Base-by-base conservation (phyloP, 2,888 invertebrate genomes). In the Chrysina gloriosa region DNA sequence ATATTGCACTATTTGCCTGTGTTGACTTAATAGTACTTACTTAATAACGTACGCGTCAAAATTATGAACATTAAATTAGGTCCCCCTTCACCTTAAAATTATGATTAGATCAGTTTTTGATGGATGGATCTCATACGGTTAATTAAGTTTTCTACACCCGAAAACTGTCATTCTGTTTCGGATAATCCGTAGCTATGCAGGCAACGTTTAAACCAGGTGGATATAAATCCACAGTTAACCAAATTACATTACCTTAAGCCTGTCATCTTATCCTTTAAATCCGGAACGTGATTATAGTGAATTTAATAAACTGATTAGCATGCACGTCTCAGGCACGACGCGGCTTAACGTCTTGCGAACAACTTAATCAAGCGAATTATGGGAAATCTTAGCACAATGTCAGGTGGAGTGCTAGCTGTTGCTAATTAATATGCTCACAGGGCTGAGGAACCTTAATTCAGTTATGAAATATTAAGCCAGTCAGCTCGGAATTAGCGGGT, bases 391-490 rank as follows among this genome's bases (percentile, higher is more conserved):
- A 78, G 77, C 76, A 78, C 78, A 79, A 78, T 79, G 79, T 78
- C 79, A 79, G 79, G 79, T 78, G 77, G 75, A 76, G 70, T 75
- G 72, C 47, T 56, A 66, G 50, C 68, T 48, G 50, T 47, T 69
- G 72, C 75, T 77, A 80, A 81, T 81, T 81, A 81, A 81, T 81
- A 80, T 78, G 79, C 79, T 76, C 77, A 73, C 75, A 75, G 73
- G 74, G 77, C 74, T 72, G 73, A 77, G 78, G 74, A 76, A 76
- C 77, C 78, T 77, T 80, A 79, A 80, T 80, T 78, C 77, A 74
- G 78, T 79, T 78, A 79, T 81, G 78, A 81, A 81, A 80, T 81
- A 81, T 81, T 81, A 77, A 81, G 75, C 75, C 73, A 77, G 77
- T 73, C 75, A 74, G 73, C 75, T 72, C 74, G 70, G 77, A 78